phyloP scores from a whole-genome alignment of 2,797 vertebrate species.

The Champsocephalus gunnari region DNA sequence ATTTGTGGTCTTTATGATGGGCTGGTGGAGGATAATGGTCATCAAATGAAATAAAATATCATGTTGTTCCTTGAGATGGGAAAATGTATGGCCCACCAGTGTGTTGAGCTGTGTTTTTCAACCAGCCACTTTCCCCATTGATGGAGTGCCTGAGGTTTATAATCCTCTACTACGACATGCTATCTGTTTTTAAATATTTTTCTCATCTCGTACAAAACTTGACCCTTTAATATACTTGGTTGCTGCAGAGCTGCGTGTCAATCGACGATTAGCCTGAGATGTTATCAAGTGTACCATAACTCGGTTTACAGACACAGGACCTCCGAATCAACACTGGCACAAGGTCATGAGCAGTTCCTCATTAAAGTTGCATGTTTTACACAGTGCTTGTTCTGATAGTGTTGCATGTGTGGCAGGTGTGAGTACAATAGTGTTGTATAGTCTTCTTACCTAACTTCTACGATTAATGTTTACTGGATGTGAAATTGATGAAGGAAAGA shows the following conservation, averaged over 20 bases:
- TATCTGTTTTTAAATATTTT: not conserved
- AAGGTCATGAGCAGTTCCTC: slow-evolving; percentile 9
- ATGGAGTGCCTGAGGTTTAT: not conserved
- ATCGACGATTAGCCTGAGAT: not conserved
- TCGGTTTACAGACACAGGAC: not conserved
- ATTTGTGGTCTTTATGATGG: slow-evolving; percentile 44
- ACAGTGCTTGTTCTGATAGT: not conserved
- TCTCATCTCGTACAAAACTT: not conserved
- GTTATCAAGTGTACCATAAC: not conserved
- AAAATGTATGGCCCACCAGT: not conserved
- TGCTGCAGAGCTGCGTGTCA: slow-evolving; percentile 16
- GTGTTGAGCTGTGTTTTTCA: slow-evolving; percentile 7
- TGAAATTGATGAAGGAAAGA: not conserved
- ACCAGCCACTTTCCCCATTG: not conserved
- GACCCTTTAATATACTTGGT: not conserved
- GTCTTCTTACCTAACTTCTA: not conserved
- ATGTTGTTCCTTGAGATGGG: slow-evolving; percentile 5
- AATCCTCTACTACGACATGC: not conserved
- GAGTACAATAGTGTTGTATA: not conserved
- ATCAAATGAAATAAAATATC: slow-evolving; percentile 45
- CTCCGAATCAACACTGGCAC: not conserved
- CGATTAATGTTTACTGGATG: not conserved
- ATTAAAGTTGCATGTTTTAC: not conserved
- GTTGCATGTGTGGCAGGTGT: not conserved
- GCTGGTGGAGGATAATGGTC: slow-evolving; percentile 23